Base-by-base conservation (phyloP, 2,113 vertebrate species). In the Scolopax mira region DNA sequence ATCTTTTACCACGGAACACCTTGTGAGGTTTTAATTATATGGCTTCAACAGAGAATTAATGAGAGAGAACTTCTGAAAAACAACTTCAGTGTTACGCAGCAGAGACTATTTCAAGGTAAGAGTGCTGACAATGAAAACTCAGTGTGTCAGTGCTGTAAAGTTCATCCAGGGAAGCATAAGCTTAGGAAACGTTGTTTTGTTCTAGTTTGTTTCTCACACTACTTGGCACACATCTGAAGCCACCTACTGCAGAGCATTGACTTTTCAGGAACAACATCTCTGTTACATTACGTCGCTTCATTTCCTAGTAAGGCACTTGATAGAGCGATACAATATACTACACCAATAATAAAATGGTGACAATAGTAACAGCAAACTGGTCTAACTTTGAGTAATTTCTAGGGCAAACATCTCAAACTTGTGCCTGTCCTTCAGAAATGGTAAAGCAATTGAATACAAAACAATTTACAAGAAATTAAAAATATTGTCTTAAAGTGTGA, bases 31-130 rank as follows among this genome's bases (percentile, higher is more conserved):
- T 79, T 93, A 94, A 95, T 96, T 94, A 79, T 83, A 54, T 22
- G 39, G 33, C 84, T 85, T 91, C 42, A 62, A 95, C 87, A 27
- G 92, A 58, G 85, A 92, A 96, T 95, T 94, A 97, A 95, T 82
- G 60, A 90, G 48, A 82, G 6, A 65, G 42, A 90, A 60, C 28
- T 93, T 75, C 85, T 95, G 91, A 85, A 83, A 92, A 96, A 83
- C 88, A 85, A 30, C 31, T 74, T 84, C 3, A 42, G 18, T 46
- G 24, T 71, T 24, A 85, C 0, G 2, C 85, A 67, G 52, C 9
- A 79, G 70, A 64, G 25, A n/a, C 31, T 55, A 23, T 81, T 84
- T 85, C 90, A 79, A 3, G 24, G 3, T 51, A 54, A 78, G 72
- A 66, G 64, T 72, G 24, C 57, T 51, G 78, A 87, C 21, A 77